Evolutionary conservation across 2,113 vertebrate genomes (phyloP), one percentile per base, ranked within the genome.

Genomic region (Meriones unguiculatus): DNA sequence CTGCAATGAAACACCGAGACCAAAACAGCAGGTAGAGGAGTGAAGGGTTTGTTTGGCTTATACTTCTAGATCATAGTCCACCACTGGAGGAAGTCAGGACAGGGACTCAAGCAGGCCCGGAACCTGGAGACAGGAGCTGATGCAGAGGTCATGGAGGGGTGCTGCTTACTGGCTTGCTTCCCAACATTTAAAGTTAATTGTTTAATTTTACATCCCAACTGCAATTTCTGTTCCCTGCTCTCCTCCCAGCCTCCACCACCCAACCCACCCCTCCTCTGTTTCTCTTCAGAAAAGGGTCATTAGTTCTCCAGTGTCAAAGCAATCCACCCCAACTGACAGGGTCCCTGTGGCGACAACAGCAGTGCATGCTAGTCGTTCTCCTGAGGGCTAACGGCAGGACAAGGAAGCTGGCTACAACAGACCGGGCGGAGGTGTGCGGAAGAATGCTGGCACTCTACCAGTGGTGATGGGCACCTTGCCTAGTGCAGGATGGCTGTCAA

Each of bases 361-460:
- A 99, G 98, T 82, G 99, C 99, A 0, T 99, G 98, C 95, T 99
- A 99, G 1, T 99, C 99, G 0, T 25, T 99, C 94, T 99, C 99
- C 0, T 99, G 99, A 0, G 99, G 99, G 94, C 99, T 99, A 94
- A 98, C 99, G 97, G 98, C 99, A 97, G 99, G 99, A 24, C 99
- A 99, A 0, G 99, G 99, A 28, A 99, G 98, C 98, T 99, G 99
- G 99, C 87, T 99, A 98, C 97, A 99, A 98, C 98, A 99, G 99
- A 99, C 85, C 99, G 98, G 97, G 99, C 99, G 2, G 99, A 99
- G 98, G 99, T 99, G 20, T 54, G 98, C 97, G 99, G 92, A 0
- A 99, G 99, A 98, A 99, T 99, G 98, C 99, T 99, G 65, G 99
- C 99, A 2, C 99, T 99, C 99, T 99, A 90, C 99, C 99, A 7